These are phyloP conservation scores for Rallus limicola DNA, from an alignment of 2,113 vertebrate species.

Conservation along the genomic window DNA sequence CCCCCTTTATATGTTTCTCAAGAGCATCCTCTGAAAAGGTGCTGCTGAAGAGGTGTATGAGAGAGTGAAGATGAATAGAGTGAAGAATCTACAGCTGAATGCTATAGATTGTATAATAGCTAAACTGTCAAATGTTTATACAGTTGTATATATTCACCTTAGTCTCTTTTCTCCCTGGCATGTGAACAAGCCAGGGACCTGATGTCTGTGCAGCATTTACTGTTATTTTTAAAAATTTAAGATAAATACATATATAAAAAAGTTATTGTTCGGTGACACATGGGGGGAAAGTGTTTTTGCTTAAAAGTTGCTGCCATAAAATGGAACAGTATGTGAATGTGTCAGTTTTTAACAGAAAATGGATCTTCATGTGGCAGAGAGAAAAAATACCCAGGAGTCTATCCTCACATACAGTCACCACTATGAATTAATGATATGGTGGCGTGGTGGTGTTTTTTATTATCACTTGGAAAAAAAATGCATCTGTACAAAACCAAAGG, in stretches of 20 bases:
- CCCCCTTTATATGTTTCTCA: not conserved
- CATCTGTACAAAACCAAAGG: not conserved
- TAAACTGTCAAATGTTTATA: not conserved
- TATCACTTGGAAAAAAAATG: not conserved
- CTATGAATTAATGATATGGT: not conserved
- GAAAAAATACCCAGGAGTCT: not conserved
- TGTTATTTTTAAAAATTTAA: not conserved
- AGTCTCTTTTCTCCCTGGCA: not conserved
- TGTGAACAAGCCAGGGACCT: not conserved
- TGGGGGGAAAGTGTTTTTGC: not conserved
- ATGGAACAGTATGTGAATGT: not conserved
- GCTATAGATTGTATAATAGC: not conserved
- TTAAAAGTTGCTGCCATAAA: not conserved
- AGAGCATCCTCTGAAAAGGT: not conserved
- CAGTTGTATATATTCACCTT: not conserved
- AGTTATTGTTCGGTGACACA: not conserved
- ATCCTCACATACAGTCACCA: rapidly evolving
- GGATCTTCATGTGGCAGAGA: not conserved
- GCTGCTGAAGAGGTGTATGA: not conserved
- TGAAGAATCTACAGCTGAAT: not conserved
- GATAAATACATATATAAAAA: not conserved
- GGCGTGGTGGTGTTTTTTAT: not conserved
- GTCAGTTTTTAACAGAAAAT: not conserved
- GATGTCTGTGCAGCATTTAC: not conserved
- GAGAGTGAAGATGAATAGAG: not conserved